phyloP scores from a whole-genome alignment of 1,140 invertebrate genomes.

The Steinernema khuongi region DNA sequence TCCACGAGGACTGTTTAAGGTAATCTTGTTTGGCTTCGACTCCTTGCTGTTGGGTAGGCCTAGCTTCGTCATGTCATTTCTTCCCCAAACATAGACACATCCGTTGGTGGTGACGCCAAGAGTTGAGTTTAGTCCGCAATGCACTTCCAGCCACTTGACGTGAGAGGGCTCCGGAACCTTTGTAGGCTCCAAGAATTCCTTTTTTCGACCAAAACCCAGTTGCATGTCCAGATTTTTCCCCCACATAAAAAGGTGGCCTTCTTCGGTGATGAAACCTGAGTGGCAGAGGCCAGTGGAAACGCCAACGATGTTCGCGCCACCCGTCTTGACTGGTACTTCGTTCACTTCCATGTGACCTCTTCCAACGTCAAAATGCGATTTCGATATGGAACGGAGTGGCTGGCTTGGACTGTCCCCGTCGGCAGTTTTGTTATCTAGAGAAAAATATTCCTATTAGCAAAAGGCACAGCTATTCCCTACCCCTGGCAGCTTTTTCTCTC shows the following conservation, averaged over 20 bases:
- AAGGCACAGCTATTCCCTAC: background rate
- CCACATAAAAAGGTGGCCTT: background rate
- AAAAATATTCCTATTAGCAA: background rate
- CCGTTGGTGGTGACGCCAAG: background rate
- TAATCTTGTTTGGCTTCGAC: slow-evolving; percentile 9
- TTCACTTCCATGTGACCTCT: background rate
- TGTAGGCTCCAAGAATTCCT: background rate
- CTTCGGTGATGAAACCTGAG: background rate
- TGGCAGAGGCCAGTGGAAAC: background rate
- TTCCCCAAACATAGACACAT: slow-evolving; percentile 6
- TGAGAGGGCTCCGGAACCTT: background rate
- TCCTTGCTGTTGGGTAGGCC: background rate
- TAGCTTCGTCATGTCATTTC: background rate
- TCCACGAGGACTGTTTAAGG: background rate
- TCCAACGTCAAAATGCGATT: background rate
- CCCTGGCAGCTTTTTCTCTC: background rate
- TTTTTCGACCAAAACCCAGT: background rate
- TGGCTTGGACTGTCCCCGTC: background rate
- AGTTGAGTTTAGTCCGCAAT: background rate
- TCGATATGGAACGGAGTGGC: background rate
- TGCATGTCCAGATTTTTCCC: background rate
- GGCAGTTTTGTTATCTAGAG: background rate
- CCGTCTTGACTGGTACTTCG: background rate
- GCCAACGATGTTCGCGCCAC: background rate
- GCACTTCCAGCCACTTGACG: background rate